These are phyloP conservation scores for Natrix natrix DNA, from an alignment of 2,797 vertebrate genomes.

Conservation along the genomic window DNA sequence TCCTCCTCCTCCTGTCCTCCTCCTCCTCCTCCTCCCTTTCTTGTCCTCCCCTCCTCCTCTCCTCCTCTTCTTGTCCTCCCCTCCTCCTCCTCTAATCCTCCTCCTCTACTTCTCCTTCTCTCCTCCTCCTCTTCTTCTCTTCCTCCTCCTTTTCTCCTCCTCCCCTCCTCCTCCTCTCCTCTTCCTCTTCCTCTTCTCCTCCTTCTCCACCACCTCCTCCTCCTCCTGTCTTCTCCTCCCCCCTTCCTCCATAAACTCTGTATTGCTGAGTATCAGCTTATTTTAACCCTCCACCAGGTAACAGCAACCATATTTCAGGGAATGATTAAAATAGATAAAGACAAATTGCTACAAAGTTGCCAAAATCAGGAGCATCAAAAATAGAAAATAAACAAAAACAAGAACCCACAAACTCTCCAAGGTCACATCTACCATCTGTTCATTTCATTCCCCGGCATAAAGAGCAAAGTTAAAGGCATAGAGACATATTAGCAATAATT, in stretches of 20 bases:
- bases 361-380: background rate
- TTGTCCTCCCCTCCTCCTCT: too few species aligned
- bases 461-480: background rate
- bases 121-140: too few species aligned
- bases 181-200: too few species aligned
- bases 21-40: too few species aligned
- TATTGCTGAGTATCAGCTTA: background rate
- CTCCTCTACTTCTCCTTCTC: fast-evolving
- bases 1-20: too few species aligned
- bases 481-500: background rate
- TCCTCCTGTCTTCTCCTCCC: too few species aligned
- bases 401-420: background rate
- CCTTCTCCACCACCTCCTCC: too few species aligned
- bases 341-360: background rate
- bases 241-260: background rate
- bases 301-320: background rate
- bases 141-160: too few species aligned
- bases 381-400: background rate
- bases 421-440: background rate
- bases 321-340: background rate
- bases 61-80: background rate
- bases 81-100: too few species aligned
- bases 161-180: too few species aligned
- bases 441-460: background rate
- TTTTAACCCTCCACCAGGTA: background rate